Conservation (phyloP, 2,797 vertebrate species). For the Poecilia picta region DNA sequence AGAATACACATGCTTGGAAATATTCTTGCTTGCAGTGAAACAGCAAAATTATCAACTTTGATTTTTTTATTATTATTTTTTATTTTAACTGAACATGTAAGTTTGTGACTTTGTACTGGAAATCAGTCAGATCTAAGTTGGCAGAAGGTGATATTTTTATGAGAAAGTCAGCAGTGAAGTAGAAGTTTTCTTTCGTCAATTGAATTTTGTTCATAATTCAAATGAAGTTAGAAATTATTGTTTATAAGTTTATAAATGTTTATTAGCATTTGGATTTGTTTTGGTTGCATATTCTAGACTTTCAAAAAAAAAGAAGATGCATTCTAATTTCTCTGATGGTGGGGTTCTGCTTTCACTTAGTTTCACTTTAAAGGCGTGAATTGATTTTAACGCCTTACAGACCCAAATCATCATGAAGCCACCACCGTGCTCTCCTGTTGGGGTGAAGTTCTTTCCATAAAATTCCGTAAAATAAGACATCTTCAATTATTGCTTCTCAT, state of each 20-base stretch:
- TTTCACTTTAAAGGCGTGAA: not conserved
- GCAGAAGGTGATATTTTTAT: conserved; percentile 4
- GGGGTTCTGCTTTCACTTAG: no score
- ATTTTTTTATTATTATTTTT: not conserved
- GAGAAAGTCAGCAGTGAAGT: not conserved
- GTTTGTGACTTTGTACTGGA: not conserved
- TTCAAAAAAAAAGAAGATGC: not conserved
- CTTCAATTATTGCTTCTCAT: not conserved
- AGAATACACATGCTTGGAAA: conserved; percentile 43
- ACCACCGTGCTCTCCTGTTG: not conserved
- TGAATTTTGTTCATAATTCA: not conserved
- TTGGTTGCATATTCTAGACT: not conserved
- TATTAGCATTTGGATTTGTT: not conserved
- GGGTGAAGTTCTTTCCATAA: not conserved
- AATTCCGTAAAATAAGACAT: not conserved
- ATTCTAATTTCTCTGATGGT: not conserved
- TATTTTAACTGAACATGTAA: not conserved
- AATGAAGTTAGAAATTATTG: not conserved
- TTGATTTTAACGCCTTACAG: not conserved
- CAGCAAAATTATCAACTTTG: conserved; percentile 47
- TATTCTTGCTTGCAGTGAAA: conserved; percentile 41
- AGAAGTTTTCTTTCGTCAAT: not conserved
- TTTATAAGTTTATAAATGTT: no score
- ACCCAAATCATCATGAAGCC: not conserved
- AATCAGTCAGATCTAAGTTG: not conserved